Evolutionary conservation across 2,797 vertebrate species (phyloP).

Genomic region (Varecia variegata): DNA sequence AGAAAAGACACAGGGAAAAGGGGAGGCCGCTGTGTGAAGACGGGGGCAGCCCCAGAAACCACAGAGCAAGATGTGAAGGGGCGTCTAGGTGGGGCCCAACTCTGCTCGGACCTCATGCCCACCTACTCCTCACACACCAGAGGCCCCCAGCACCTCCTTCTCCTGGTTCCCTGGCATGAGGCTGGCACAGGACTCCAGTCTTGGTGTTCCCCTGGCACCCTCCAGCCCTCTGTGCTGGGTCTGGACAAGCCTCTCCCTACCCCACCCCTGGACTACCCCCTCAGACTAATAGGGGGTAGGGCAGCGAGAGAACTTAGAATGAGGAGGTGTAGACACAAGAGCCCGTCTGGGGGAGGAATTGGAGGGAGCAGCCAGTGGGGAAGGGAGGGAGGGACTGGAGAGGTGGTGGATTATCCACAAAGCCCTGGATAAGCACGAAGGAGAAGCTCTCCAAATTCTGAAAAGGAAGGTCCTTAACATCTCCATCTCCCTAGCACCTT

Average conservation of each 20-base stretch:
- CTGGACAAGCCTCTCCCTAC: not conserved
- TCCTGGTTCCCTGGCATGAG: not conserved
- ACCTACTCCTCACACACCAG: not conserved
- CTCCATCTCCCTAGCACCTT: not conserved
- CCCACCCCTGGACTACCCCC: not conserved
- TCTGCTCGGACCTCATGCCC: not conserved
- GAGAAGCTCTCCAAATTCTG: not conserved
- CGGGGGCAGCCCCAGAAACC: not conserved
- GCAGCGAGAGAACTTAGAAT: not conserved
- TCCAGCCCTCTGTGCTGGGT: not conserved
- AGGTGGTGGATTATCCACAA: not conserved
- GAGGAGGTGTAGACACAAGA: not conserved
- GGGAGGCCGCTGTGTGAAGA: rapidly evolving
- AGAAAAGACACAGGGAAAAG: rapidly evolving
- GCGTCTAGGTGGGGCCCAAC: not conserved
- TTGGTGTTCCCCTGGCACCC: no score
- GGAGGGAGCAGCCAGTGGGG: not conserved
- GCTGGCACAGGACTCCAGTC: not conserved
- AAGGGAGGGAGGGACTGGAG: not conserved
- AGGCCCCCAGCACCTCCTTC: not conserved
- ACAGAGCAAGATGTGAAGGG: rapidly evolving
- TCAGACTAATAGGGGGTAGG: no score
- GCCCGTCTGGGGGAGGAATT: no score
- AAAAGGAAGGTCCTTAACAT: not conserved
- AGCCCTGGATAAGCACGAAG: not conserved